phyloP scores from a whole-genome alignment of 1,140 invertebrate species.

The Dryas iulia region DNA sequence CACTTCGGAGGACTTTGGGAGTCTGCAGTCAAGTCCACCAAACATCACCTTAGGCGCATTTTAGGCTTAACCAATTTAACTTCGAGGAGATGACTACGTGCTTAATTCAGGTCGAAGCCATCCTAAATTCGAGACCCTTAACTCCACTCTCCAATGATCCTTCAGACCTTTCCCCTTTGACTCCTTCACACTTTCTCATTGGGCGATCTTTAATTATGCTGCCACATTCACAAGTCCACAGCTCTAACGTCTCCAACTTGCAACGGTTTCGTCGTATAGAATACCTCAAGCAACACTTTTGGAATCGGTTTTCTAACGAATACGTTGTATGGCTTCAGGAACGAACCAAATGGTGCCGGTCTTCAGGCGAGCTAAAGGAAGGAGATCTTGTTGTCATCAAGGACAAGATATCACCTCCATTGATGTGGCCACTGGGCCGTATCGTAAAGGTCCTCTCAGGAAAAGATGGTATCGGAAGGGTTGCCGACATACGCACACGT shows the following conservation, averaged over 20 bases:
- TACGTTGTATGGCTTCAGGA: constrained; percentile 8
- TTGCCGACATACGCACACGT: constrained; percentile 4
- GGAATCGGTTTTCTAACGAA: constrained; percentile 15
- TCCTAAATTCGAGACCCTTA: too few relatives aligned
- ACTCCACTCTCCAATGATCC: too few relatives aligned
- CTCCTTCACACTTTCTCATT: constrained; percentile 51
- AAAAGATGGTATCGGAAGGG: not conserved
- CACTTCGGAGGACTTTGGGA: constrained; percentile 45
- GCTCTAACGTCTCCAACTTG: too few relatives aligned
- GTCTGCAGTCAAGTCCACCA: constrained; percentile 42
- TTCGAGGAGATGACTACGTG: constrained; percentile 55
- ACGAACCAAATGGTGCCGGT: constrained; percentile 1
- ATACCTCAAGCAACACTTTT: constrained; percentile 20
- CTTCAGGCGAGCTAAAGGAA: too few relatives aligned
- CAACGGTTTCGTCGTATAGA: constrained; percentile 39
- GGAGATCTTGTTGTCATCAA: too few relatives aligned
- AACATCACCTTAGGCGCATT: constrained; percentile 29
- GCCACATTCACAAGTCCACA: too few relatives aligned
- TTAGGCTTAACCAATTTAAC: constrained; percentile 32
- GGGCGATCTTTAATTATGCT: too few relatives aligned
- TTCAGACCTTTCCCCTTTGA: constrained; percentile 37
- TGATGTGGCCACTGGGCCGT: too few relatives aligned
- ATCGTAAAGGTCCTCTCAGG: not conserved
- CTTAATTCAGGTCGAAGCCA: constrained; percentile 36
- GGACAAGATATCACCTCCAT: not conserved